Percentiles rank a stretch among this genome's conserved stretches.
phyloP scores from a whole-genome alignment of 2,113 vertebrate species.

The Abramis brama region DNA sequence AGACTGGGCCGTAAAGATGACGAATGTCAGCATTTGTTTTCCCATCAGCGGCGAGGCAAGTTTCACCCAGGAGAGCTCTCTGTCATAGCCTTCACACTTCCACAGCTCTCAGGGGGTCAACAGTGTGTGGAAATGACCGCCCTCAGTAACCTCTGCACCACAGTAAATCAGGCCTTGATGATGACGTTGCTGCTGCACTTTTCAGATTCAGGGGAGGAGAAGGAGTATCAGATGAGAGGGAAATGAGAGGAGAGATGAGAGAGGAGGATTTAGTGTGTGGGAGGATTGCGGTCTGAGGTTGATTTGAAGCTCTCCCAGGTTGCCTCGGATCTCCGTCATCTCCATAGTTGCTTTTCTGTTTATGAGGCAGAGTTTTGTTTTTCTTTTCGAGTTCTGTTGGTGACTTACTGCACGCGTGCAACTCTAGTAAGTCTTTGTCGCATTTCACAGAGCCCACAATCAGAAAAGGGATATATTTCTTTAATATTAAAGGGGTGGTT shows the following conservation, averaged over 20 bases:
- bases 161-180: slow-evolving; percentile 21
- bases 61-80: neutral
- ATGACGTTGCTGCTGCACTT: slow-evolving; percentile 7
- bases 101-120: slow-evolving; percentile 14
- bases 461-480: neutral
- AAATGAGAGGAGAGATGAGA: slow-evolving; percentile 33
- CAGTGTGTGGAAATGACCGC: slow-evolving; percentile 32
- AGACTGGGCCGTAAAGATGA: slow-evolving; percentile 15
- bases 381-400: slow-evolving; percentile 12
- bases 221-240: slow-evolving; percentile 26
- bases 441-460: slow-evolving; percentile 12
- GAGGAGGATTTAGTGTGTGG: slow-evolving; percentile 33
- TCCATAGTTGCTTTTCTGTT: slow-evolving; percentile 24
- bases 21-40: neutral
- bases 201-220: slow-evolving; percentile 22
- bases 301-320: slow-evolving; percentile 25
- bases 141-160: neutral
- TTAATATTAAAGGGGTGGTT: too few relatives aligned
- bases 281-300: slow-evolving; percentile 39
- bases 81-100: slow-evolving; percentile 43
- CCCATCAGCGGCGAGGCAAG: neutral
- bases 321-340: slow-evolving; percentile 25
- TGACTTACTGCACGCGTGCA: neutral
- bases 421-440: neutral
- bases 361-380: slow-evolving; percentile 5